Evolutionary conservation across 2,888 invertebrate species (phyloP).

Genomic region (Melolontha melolontha): DNA sequence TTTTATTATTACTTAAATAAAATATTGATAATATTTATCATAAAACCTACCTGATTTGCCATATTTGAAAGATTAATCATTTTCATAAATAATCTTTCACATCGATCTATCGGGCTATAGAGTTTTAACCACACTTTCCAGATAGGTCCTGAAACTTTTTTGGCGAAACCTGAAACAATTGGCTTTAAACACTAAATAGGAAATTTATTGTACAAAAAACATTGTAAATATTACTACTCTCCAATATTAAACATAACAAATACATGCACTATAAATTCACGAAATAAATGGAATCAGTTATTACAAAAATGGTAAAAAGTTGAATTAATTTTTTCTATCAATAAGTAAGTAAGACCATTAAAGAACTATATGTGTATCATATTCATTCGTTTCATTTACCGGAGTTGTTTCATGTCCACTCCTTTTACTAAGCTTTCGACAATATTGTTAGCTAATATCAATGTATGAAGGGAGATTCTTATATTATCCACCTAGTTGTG

Average conservation of each 20-base stretch:
- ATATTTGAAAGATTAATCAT: conserved; percentile 79
- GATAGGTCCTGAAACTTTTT: conserved; percentile 63
- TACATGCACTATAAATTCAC: not conserved
- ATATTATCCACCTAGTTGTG: too few species aligned
- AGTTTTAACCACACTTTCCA: conserved; percentile 65
- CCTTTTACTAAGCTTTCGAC: too few species aligned
- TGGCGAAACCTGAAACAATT: conserved; percentile 56
- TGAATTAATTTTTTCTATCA: too few species aligned
- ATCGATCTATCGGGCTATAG: conserved; percentile 74
- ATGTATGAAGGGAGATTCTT: too few species aligned
- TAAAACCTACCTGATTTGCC: conserved; percentile 72
- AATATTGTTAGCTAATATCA: too few species aligned
- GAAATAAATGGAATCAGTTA: not conserved
- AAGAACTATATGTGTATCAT: too few species aligned
- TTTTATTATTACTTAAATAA: too few species aligned
- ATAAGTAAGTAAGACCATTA: too few species aligned
- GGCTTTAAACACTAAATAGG: not conserved
- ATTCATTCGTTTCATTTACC: too few species aligned
- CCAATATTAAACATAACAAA: not conserved
- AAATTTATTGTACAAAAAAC: not conserved
- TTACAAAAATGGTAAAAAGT: too few species aligned
- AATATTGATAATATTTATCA: too few species aligned
- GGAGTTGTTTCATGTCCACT: too few species aligned
- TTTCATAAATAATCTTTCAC: conserved; percentile 74
- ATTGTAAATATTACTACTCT: conserved; percentile 11